Evolutionary conservation across 1,140 invertebrate genomes (phyloP), one percentile per base, ranked within the genome.

Genomic region (Conus betulinus): DNA sequence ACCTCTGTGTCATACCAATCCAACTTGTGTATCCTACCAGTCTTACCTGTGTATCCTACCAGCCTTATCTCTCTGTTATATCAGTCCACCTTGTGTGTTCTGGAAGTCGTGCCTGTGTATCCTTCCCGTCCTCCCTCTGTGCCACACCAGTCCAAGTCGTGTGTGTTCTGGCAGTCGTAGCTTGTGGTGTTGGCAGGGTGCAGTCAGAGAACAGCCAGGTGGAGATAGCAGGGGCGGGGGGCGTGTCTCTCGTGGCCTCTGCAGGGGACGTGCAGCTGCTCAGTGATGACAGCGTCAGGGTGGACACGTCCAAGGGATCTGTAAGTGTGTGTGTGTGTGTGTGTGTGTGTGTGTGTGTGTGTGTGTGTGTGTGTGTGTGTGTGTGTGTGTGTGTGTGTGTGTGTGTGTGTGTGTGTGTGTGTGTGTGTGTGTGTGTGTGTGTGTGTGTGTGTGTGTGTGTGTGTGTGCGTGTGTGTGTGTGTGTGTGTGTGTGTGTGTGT

Each of bases 401-500:
- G 84, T 92, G 63, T 87, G 87, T 0, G 83, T 81, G 76, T n/a
- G 85, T 84, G 82, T 53, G 57, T 55, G 23, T 55, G 57, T 55
- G 57, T 84, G 82, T 84, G 82, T 84, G 51, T 84, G 82, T 84
- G 82, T 84, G 82, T 84, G 82, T 57, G 53, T 27, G 25, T 25
- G 57, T 84, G 82, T 27, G n/a, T 25, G 57, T 88, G 63, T 85
- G 74, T 81, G 57, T n/a, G 7, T 79, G 55, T 83, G 74, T 84
- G 39, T 39, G 53, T 84, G 53, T 84, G 1, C 1, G 23, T 20
- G 39, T 39, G 17, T 79, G 67, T 11, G 88, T 91, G 4, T 90
- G 90, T 84, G 90, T 91, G 88, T 92, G 39, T 92, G 92, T 88
- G 87, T 92, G 89, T 92, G 92, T 89, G 67, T 86, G 39, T 71